Percentiles rank a stretch among this genome's conserved stretches.
Evolutionary conservation across 2,797 vertebrate genomes (phyloP).

Genomic region (Anas bahamensis): DNA sequence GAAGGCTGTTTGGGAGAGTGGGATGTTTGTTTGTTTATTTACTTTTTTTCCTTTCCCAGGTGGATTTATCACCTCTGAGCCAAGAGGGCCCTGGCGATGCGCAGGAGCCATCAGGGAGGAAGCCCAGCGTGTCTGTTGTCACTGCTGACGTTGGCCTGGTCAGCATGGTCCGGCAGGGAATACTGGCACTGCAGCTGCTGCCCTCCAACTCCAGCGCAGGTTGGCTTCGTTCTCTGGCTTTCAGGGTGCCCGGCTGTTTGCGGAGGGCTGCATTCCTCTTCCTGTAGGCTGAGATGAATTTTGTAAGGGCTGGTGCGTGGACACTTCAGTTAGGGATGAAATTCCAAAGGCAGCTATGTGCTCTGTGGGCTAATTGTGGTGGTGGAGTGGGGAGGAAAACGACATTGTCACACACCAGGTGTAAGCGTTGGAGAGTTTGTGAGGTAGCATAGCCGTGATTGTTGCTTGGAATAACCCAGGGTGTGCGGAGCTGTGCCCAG

Average conservation of each 20-base stretch:
- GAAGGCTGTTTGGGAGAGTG: not conserved
- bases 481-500: not conserved
- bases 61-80: conserved; percentile 73
- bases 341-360: not conserved
- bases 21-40: too few relatives aligned
- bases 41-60: conserved; percentile 69
- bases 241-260: not conserved
- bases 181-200: conserved; percentile 93
- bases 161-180: conserved; percentile 97
- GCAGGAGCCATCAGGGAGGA: conserved; percentile 80
- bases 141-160: conserved; percentile 95
- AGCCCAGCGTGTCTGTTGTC: conserved; percentile 90
- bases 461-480: not conserved
- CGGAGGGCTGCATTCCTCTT: not conserved
- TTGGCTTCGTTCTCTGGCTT: conserved; percentile 41
- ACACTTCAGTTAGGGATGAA: not conserved
- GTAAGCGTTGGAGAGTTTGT: not conserved
- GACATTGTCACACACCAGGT: rapidly evolving
- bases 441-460: not conserved
- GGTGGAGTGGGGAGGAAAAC: not conserved
- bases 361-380: too few relatives aligned
- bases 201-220: conserved; percentile 97
- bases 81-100: conserved; percentile 73
- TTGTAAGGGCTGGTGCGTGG: not conserved
- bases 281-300: not conserved